A percentile compares a stretch with the other conserved stretches of the same genome.
These are phyloP conservation scores for Apodemus sylvaticus DNA, from an alignment of 2,113 vertebrate species.

Conservation along the genomic window DNA sequence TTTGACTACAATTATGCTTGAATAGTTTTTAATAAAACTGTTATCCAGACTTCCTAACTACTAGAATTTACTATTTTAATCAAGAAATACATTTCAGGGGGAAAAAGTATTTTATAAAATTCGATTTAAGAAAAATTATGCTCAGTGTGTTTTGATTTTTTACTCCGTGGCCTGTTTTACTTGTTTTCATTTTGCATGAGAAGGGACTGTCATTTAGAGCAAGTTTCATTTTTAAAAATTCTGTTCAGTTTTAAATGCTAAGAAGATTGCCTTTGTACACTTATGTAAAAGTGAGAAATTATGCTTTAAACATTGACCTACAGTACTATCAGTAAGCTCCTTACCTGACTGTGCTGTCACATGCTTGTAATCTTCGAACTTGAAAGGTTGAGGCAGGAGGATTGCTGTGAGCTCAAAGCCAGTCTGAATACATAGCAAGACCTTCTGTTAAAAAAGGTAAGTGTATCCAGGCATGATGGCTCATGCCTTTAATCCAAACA, in stretches of 20 bases:
- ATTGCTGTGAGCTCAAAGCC: neutral
- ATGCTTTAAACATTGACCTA: conserved; percentile 14
- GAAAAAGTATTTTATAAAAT: conserved; percentile 38
- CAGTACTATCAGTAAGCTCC: neutral
- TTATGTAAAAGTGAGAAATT: conserved; percentile 46
- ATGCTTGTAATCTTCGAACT: neutral
- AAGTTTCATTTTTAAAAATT: conserved; percentile 52
- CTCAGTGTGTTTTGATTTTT: conserved; percentile 37
- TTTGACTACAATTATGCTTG: neutral
- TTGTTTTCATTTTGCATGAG: conserved; percentile 47
- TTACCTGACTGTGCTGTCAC: neutral
- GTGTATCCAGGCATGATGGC: neutral
- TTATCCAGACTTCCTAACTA: conserved; percentile 23
- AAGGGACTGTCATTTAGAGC: neutral
- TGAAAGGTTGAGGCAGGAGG: neutral
- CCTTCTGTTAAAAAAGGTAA: neutral
- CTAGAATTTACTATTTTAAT: conserved; percentile 24
- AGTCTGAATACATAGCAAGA: neutral
- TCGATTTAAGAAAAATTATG: conserved; percentile 36
- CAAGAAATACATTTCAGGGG: neutral
- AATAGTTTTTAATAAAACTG: conserved; percentile 34
- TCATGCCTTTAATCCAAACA: neutral
- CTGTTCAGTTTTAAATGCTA: conserved; percentile 45
- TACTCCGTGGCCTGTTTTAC: neutral
- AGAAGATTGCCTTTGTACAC: conserved; percentile 49